Base-by-base conservation (phyloP, 2,113 vertebrate genomes). In the Oenanthe oenanthe region DNA sequence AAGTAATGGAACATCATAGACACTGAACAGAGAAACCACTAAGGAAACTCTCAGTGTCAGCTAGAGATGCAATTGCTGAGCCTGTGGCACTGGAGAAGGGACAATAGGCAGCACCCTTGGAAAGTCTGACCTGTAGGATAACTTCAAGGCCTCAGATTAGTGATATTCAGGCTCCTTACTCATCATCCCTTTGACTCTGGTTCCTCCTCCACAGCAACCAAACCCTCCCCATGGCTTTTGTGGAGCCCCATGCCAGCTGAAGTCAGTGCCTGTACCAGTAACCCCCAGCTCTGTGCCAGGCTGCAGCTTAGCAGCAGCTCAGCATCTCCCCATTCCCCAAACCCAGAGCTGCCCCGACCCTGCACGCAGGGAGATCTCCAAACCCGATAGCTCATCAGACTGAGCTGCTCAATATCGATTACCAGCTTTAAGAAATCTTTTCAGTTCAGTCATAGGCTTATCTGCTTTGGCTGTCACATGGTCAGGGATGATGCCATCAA, bases 351-450 rank as follows among this genome's bases (percentile, higher is more conserved):
- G 19, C 25, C 40, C 53, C 13, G 4, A 50, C 53, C 25, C 15
- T 1, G 0, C 24, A 53, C 0, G 0, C 38, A n/a, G 47, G 50
- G 81, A 86, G 87, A 92, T 93, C 88, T 94, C 87, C 10, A 21
- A 88, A 85, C 60, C 29, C 0, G 6, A 70, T 63, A 77, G 53
- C 85, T 78, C 24, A 26, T 67, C 87, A 81, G 62, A 22, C 86
- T 97, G 94, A 97, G 92, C 90, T 91, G 45, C 73, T 96, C 92
- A 96, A 31, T 92, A 91, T 92, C 4, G 93, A 96, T 93, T 94
- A 87, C 89, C 87, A 96, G 97, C 93, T 97, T 97, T 97, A 96
- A 92, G 89, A 97, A 97, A 96, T 97, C 93, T 95, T 95, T 86
- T 76, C 91, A 78, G 58, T 88, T 96, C 95, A 93, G 84, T 85